Evolutionary conservation across 2,888 invertebrate genomes (phyloP).

Genomic region (Thymelicus lineola): DNA sequence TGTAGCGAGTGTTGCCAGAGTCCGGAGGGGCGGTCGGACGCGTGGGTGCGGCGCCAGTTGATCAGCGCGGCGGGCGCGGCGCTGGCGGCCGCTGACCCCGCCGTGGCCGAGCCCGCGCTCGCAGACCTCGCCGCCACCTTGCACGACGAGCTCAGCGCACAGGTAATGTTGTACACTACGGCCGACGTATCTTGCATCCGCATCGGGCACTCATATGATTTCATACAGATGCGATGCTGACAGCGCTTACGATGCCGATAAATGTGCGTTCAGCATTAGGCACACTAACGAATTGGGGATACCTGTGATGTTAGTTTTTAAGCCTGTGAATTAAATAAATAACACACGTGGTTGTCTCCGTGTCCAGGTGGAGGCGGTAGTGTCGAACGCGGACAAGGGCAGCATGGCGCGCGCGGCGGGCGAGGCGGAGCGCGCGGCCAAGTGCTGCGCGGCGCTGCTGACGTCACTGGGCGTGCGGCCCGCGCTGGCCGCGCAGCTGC

Average conservation of each 20-base stretch:
- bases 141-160: constrained; percentile 48
- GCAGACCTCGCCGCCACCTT: constrained; percentile 59
- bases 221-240: too few relatives aligned
- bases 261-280: too few relatives aligned
- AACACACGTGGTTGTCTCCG: too few relatives aligned
- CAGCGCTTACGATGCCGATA: too few relatives aligned
- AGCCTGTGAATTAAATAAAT: too few relatives aligned
- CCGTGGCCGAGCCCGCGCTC: constrained; percentile 65
- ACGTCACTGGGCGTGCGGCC: constrained; percentile 55
- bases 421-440: constrained; percentile 53
- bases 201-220: too few relatives aligned
- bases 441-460: constrained; percentile 63
- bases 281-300: too few relatives aligned
- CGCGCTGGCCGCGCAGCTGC: constrained; percentile 58
- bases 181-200: too few relatives aligned
- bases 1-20: constrained; percentile 47
- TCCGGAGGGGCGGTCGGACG: constrained; percentile 55
- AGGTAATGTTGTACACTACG: constrained; percentile 39
- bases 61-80: constrained; percentile 78
- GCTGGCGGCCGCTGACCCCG: constrained; percentile 69
- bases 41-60: constrained; percentile 83
- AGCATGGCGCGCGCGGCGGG: constrained; percentile 49
- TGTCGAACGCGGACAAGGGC: constrained; percentile 40
- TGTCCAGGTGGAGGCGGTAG: constrained; percentile 11
- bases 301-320: too few relatives aligned